phyloP scores from a whole-genome alignment of 2,113 vertebrate species.

The Rhinopomastus cyanomelas region DNA sequence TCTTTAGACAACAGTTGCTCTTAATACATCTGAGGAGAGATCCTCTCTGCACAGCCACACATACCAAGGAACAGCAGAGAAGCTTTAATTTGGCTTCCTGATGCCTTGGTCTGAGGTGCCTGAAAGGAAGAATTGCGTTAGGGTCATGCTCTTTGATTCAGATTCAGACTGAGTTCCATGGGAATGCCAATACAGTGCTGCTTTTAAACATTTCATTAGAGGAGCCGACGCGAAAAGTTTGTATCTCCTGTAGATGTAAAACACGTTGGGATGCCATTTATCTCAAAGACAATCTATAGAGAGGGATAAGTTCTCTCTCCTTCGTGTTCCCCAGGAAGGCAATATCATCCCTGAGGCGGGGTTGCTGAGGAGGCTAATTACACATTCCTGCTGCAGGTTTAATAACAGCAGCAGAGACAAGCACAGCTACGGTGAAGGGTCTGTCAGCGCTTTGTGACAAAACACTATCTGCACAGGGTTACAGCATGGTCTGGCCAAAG shows the following conservation, averaged over 20 bases:
- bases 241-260: background rate
- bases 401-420: background rate
- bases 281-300: background rate
- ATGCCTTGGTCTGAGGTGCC: background rate
- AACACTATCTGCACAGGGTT: background rate
- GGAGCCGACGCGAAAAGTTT: background rate
- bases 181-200: background rate
- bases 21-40: background rate
- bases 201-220: conserved; percentile 42
- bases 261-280: conserved; percentile 26
- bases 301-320: conserved; percentile 15
- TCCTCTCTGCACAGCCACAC: background rate
- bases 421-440: background rate
- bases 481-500: background rate
- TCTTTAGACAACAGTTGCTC: background rate
- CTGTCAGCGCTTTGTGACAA: background rate
- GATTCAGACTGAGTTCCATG: conserved; percentile 9
- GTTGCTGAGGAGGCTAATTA: conserved; percentile 20
- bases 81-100: conserved; percentile 6
- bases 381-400: conserved; percentile 1
- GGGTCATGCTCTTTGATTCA: background rate
- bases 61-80: background rate
- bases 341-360: conserved; percentile 7
- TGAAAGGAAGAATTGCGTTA: background rate
- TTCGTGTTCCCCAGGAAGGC: conserved; percentile 28